These are phyloP conservation scores for Lepisosteus oculatus DNA, from an alignment of 2,113 vertebrate genomes.

Conservation along the genomic window DNA sequence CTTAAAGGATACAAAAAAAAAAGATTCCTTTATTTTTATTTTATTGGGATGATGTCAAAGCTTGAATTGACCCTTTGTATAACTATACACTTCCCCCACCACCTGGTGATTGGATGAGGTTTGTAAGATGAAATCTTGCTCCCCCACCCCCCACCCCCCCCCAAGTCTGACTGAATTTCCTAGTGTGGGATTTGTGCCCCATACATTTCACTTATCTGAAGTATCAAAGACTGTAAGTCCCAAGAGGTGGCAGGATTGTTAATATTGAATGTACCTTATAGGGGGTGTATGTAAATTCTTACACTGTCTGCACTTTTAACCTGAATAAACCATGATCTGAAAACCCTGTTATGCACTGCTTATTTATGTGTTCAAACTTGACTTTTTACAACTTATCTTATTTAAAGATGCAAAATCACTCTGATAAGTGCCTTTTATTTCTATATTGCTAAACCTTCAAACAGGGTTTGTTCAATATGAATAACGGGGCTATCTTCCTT, in stretches of 20 bases:
- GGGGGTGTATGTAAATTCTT: background rate
- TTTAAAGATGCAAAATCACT: no score
- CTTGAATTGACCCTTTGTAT: no score
- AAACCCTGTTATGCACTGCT: background rate
- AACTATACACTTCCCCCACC: background rate
- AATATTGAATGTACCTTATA: slow-evolving; percentile 9
- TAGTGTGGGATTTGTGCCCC: background rate
- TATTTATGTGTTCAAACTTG: background rate
- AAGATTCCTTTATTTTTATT: no score
- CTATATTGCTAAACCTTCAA: no score
- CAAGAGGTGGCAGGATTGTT: background rate
- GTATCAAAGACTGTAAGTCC: background rate
- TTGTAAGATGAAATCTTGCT: background rate
- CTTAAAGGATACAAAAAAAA: no score
- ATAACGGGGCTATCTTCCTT: no score
- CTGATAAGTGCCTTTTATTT: no score
- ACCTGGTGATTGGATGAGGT: background rate
- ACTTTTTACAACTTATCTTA: no score
- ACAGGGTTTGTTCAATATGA: no score
- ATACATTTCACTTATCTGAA: background rate
- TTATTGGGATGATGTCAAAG: no score
- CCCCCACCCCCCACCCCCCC: no score
- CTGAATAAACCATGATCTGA: slow-evolving; percentile 19
- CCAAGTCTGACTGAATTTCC: background rate
- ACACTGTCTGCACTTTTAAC: slow-evolving; percentile 13